Evolutionary conservation across 1,140 invertebrate genomes (phyloP), one percentile per base, ranked within the genome.

Genomic region (Melanaphis sacchari): DNA sequence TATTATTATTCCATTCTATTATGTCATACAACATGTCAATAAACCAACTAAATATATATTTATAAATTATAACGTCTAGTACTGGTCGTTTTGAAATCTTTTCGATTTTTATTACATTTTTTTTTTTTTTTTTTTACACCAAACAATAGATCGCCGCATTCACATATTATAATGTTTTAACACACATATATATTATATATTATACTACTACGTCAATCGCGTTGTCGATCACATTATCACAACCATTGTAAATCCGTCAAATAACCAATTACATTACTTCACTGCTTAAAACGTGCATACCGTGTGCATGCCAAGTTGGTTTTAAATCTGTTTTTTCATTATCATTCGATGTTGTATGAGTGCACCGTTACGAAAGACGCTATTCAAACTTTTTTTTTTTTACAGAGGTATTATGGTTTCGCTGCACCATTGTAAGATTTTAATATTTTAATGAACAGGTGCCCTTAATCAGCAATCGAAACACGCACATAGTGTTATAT

Each of bases 1-100:
- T n/a, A 76, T n/a, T 66, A 76, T 76, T 76, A 66, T 66, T 66
- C 59, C 59, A 31, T 66, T 66, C 59, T n/a, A 66, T 66, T 66
- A 76, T 76, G n/a, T 76, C 36, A 76, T 76, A 18, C 59, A 76
- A 76, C n/a, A 76, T n/a, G 15, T 21, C 59, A n/a, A 76, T n/a
- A 36, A 6, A 66, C 11, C 11, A 4, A 0, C 2, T 43, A 49
- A 49, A 49, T n/a, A 15, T 76, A 36, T n/a, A n/a, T 6, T 18
- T 76, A 76, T n/a, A 76, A 46, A 43, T 46, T 31, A 43, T 46
- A 31, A 41, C 15, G 31, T 6, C 15, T 11, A 31, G 26, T 18
- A 52, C 22, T n/a, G n/a, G 11, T 49, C 6, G n/a, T 88, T 88
- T 49, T 88, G 43, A 49, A 88, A 88, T 49, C 21, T 36, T 9